Percentiles rank a stretch among this genome's conserved stretches.
These are phyloP conservation scores for Montipora efflorescens DNA, from an alignment of 64 coral and sea anemone genomes.

Conservation along the genomic window DNA sequence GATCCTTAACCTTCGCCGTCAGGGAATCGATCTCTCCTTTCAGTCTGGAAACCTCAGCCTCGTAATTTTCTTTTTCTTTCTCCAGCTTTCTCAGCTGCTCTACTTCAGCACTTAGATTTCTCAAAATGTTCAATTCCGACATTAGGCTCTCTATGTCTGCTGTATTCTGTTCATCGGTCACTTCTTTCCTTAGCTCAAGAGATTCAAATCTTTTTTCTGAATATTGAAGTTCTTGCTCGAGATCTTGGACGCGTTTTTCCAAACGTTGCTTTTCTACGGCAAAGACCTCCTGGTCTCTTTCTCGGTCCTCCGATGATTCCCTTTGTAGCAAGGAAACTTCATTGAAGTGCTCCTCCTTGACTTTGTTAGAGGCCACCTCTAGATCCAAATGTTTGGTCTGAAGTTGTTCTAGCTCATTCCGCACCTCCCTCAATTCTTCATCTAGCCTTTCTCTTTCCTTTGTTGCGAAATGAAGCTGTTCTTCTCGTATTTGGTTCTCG, in stretches of 20 bases:
- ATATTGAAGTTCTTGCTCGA: conserved; percentile 50
- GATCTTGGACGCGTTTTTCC: conserved; percentile 41
- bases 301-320: neutral
- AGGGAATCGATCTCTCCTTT: conserved; percentile 46
- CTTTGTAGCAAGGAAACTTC: conserved; percentile 13
- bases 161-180: conserved; percentile 28
- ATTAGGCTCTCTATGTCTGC: conserved; percentile 58
- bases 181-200: conserved; percentile 49
- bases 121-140: conserved; percentile 49
- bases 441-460: conserved; percentile 21
- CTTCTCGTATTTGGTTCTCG: neutral
- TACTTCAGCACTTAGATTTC: conserved; percentile 46
- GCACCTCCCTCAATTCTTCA: conserved; percentile 34
- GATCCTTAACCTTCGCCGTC: conserved; percentile 29
- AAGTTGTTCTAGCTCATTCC: conserved; percentile 15
- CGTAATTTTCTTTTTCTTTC: conserved; percentile 66
- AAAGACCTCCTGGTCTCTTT: conserved; percentile 25
- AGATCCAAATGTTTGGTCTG: conserved; percentile 12
- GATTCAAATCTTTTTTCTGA: conserved; percentile 54
- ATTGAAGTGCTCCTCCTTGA: neutral
- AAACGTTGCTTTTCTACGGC: conserved; percentile 41
- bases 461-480: neutral
- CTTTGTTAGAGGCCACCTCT: conserved; percentile 5
- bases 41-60: conserved; percentile 46
- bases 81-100: conserved; percentile 51